phyloP scores from a whole-genome alignment of 2,888 invertebrate species.

The Rapana venosa region DNA sequence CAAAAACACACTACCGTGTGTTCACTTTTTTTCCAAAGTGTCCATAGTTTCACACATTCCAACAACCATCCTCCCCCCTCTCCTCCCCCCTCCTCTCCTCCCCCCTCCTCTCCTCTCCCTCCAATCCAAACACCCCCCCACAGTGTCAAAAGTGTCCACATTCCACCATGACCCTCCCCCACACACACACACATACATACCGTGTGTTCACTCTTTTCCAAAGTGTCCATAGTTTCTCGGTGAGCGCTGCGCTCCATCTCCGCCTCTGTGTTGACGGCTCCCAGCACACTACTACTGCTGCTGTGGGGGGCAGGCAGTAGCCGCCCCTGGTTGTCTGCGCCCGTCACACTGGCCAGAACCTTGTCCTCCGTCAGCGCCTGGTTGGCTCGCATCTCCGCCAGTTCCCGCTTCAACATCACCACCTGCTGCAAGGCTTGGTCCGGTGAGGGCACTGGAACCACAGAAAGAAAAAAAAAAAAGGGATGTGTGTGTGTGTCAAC shows the following conservation, averaged over 20 bases:
- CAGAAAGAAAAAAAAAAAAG: not conserved
- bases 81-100: too few relatives aligned
- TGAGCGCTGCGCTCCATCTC: slow-evolving; percentile 76
- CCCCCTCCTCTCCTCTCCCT: too few relatives aligned
- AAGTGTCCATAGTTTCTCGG: slow-evolving; percentile 74
- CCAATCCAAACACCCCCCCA: too few relatives aligned
- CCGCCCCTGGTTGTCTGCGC: slow-evolving; percentile 60
- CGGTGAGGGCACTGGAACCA: slow-evolving; percentile 73
- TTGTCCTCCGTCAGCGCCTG: slow-evolving; percentile 69
- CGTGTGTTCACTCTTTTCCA: slow-evolving; percentile 75
- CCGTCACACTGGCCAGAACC: not conserved
- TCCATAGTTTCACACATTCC: slow-evolving; percentile 77
- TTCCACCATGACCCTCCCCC: too few relatives aligned
- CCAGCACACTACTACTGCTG: slow-evolving; percentile 64
- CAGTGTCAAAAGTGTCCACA: too few relatives aligned
- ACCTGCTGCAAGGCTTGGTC: slow-evolving; percentile 78
- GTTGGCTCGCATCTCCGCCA: slow-evolving; percentile 76
- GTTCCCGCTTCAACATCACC: slow-evolving; percentile 76
- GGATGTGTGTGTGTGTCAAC: too few relatives aligned
- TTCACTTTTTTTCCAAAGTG: slow-evolving; percentile 76
- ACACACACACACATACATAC: slow-evolving; percentile 54
- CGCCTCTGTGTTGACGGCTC: slow-evolving; percentile 66
- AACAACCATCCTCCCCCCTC: too few relatives aligned
- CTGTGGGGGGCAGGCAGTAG: slow-evolving; percentile 64
- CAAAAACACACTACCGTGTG: slow-evolving; percentile 14